phyloP scores from a whole-genome alignment of 2,888 invertebrate genomes.

The Hyppa rectilinea region DNA sequence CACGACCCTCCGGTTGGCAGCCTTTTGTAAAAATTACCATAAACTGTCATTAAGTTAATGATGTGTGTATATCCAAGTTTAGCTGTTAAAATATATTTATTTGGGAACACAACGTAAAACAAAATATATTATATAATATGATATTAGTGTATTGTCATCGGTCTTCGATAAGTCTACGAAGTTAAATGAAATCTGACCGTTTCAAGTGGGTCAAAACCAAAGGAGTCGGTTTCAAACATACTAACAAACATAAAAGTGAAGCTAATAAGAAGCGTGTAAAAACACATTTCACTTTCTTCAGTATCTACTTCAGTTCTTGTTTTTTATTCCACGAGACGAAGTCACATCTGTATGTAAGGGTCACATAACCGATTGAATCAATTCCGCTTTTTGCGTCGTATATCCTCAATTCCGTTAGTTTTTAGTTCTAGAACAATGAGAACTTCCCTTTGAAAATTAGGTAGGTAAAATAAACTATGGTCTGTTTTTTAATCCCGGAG shows the following conservation, averaged over 20 bases:
- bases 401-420: slow-evolving; percentile 62
- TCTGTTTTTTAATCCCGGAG: too few species aligned
- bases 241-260: too few species aligned
- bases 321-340: slow-evolving; percentile 8
- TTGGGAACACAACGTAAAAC: not conserved
- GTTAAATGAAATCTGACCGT: too few species aligned
- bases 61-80: not conserved
- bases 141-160: too few species aligned
- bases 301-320: not conserved
- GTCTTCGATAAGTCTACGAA: too few species aligned
- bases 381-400: slow-evolving; percentile 53
- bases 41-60: not conserved
- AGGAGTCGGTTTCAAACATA: too few species aligned
- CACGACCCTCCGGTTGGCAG: not conserved
- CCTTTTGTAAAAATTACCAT: not conserved
- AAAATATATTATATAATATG: too few species aligned
- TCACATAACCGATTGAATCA: not conserved
- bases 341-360: slow-evolving; percentile 16
- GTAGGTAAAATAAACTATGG: too few species aligned
- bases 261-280: not conserved
- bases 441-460: too few species aligned
- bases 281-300: not conserved
- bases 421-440: slow-evolving; percentile 43
- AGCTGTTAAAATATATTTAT: too few species aligned
- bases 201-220: too few species aligned